Base-by-base conservation (phyloP, 2,797 vertebrate genomes). In the Girardinus metallicus region DNA sequence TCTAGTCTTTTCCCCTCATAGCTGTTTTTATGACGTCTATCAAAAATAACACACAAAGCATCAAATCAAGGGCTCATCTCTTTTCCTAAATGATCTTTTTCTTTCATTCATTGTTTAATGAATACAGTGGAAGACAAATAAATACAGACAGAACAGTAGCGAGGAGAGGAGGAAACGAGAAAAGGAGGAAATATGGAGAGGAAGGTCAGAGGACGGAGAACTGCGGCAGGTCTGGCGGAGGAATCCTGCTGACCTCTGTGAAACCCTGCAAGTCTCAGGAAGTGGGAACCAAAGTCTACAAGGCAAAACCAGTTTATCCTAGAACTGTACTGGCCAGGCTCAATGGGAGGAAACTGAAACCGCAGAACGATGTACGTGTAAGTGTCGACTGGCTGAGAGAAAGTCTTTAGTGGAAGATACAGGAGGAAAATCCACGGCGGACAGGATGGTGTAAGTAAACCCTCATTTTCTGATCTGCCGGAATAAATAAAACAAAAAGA, bases 51-150 rank as follows among this genome's bases (percentile, higher is more conserved):
- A 90, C 84, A 94, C 82, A 89, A 66, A 87, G 36, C 73, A 85
- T 10, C 29, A 83, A 1, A 51, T 88, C n/a, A 36, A 82, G 76
- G 84, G 85, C 75, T 83, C 34, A 5, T 87, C 79, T 89, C 88
- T 91, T 94, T 91, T 79, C 87, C 89, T 86, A 90, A 87, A 87
- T 82, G 73, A 77, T 86, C 84, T 85, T 86, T 87, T 86, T 86
- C 85, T 77, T 88, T 94, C 92, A 87, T 91, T 95, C 90, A 86
- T 90, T 75, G 85, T 94, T 93, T 92, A 88, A 95, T 92, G 91
- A 84, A 83, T 87, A 95, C 94, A 95, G 87, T 91, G 77, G 91
- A 74, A 86, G 82, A 91, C 85, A 90, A 91, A 94, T 93, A 95
- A 94, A 96, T 94, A 94, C 91, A 93, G 94, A 92, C 80, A 82